Percentiles rank a stretch among this genome's conserved stretches.
These are phyloP conservation scores for Chesias legatella DNA, from an alignment of 2,888 invertebrate species.

Conservation along the genomic window DNA sequence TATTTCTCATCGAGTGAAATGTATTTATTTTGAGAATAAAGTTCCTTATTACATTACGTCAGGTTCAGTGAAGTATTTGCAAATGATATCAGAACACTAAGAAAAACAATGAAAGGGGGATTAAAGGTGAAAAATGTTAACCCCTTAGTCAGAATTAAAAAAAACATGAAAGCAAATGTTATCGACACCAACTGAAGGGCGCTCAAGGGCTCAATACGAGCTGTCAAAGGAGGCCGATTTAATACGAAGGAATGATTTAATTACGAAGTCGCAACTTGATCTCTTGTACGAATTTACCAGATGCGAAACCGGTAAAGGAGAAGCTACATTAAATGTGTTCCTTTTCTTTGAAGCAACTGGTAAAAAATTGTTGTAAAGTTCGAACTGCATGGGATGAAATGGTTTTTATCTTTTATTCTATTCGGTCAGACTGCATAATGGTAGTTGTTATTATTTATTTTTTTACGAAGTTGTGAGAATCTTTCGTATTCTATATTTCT, in stretches of 20 bases:
- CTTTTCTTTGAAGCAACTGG: too few relatives aligned
- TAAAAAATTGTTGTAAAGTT: too few relatives aligned
- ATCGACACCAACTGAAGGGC: slow-evolving; percentile 47
- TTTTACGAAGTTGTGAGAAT: too few relatives aligned
- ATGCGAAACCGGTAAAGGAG: slow-evolving; percentile 12
- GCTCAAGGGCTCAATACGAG: slow-evolving; percentile 57
- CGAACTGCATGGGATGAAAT: too few relatives aligned
- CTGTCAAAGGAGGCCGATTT: slow-evolving; percentile 58
- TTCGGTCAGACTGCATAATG: too few relatives aligned
- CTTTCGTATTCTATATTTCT: too few relatives aligned
- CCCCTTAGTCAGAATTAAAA: slow-evolving; percentile 46
- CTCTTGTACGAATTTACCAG: slow-evolving; percentile 23
- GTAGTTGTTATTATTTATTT: too few relatives aligned
- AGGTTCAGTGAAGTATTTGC: too few relatives aligned
- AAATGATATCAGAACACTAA: neutral
- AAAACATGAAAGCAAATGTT: slow-evolving; percentile 52
- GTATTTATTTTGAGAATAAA: too few relatives aligned
- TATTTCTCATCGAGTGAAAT: too few relatives aligned
- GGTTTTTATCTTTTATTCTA: too few relatives aligned
- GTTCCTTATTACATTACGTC: too few relatives aligned
- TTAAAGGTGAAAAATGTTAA: slow-evolving; percentile 30
- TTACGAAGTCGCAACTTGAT: slow-evolving; percentile 64
- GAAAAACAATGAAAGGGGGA: slow-evolving; percentile 25
- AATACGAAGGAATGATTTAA: slow-evolving; percentile 68
- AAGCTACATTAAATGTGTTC: slow-evolving; percentile 4